Conservation (phyloP, 2,113 vertebrate species). For the Geococcyx californianus region DNA sequence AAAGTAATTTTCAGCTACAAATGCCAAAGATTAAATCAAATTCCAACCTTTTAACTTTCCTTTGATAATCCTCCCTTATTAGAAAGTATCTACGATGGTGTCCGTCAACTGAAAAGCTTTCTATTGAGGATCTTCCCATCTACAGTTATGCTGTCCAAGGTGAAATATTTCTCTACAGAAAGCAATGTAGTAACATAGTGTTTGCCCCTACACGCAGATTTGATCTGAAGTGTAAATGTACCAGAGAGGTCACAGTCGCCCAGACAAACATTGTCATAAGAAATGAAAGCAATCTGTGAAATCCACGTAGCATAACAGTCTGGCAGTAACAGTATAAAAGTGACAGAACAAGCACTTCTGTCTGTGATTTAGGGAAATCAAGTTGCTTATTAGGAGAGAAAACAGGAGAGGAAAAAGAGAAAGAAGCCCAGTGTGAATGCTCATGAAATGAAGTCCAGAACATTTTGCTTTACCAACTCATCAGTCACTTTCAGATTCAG, state of each 20-base stretch:
- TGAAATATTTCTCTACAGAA: neutral
- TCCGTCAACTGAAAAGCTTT: conserved; percentile 3
- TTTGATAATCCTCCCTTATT: neutral
- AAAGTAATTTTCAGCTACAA: conserved; percentile 13
- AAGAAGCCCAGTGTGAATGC: neutral
- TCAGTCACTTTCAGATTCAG: neutral
- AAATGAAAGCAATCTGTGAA: conserved; percentile 37
- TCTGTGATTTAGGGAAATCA: conserved; percentile 11
- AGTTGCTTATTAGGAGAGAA: neutral
- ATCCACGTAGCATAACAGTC: conserved; percentile 53
- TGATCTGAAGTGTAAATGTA: conserved; percentile 48
- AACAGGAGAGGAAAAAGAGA: neutral
- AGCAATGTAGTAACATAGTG: neutral
- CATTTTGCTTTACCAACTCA: conserved; percentile 1
- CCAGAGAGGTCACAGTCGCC: conserved; percentile 6
- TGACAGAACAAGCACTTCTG: conserved; percentile 8
- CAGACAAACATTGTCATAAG: neutral
- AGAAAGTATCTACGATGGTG: neutral
- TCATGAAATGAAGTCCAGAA: conserved; percentile 51
- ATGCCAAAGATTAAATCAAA: conserved; percentile 46
- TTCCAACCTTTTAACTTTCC: conserved; percentile 40
- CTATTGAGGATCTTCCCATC: neutral
- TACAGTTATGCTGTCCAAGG: neutral
- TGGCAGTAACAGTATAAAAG: conserved; percentile 30
- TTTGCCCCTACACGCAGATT: neutral